A percentile compares a stretch with the other conserved stretches of the same genome.
Conservation (phyloP, 2,113 vertebrate species). For the cattle (Bos taurus) region DNA sequence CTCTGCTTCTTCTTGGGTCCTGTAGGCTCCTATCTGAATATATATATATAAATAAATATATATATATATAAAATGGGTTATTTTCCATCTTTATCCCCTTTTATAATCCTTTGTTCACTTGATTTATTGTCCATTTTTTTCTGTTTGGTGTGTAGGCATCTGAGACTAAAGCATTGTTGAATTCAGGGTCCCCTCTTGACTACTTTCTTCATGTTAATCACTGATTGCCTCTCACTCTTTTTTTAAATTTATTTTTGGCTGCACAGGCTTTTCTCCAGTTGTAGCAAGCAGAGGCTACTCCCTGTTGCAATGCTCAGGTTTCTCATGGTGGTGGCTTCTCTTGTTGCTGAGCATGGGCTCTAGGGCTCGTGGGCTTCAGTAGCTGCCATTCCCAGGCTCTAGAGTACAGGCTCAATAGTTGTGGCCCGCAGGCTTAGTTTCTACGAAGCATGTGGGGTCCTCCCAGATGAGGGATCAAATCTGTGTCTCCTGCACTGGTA, state of each 20-base stretch:
- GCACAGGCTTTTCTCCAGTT: neutral
- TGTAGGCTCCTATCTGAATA: neutral
- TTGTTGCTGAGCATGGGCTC: neutral
- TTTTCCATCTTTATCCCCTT: neutral
- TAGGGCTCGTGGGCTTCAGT: rapidly evolving
- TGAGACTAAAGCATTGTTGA: neutral
- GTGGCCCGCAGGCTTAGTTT: neutral
- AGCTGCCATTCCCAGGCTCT: neutral
- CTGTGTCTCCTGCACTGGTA: neutral
- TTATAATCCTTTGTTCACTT: neutral
- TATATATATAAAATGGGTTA: neutral
- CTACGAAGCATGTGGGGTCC: neutral
- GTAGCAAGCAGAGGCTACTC: neutral
- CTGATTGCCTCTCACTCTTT: neutral
- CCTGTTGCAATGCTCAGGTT: neutral
- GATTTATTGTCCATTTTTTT: neutral
- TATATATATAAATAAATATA: neutral
- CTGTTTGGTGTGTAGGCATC: neutral
- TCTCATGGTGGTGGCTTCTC: neutral
- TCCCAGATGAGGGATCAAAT: neutral
- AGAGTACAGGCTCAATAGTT: neutral
- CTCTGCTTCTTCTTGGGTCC: neutral
- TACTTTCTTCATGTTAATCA: neutral
- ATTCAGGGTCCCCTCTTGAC: neutral
- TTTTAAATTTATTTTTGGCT: neutral